Percentiles rank a stretch among this genome's conserved stretches.
These are phyloP conservation scores for Lasioglossum albipes DNA, from an alignment of 1,140 invertebrate genomes.

Conservation along the genomic window DNA sequence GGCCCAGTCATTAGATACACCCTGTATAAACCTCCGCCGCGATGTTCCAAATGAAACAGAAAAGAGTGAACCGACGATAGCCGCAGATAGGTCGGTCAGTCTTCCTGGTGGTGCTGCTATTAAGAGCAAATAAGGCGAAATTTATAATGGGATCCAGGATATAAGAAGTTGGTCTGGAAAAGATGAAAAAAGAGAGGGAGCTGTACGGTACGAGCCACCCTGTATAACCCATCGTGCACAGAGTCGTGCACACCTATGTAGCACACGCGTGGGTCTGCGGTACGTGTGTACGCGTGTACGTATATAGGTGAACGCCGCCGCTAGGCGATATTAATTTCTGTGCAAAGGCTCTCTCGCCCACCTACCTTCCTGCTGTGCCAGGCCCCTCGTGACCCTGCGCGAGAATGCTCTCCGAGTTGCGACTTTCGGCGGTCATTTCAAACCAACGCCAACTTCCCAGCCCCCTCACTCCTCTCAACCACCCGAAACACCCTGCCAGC, in stretches of 20 bases:
- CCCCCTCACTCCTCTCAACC: not conserved
- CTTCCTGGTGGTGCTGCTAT: no score
- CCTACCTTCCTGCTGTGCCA: constrained; percentile 55
- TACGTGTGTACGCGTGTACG: constrained; percentile 1
- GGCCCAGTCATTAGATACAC: no score
- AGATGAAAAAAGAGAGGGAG: no score
- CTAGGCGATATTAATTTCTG: constrained; percentile 78
- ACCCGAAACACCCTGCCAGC: no score
- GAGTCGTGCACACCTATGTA: constrained; percentile 16
- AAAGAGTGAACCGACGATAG: no score
- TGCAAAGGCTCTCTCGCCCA: constrained; percentile 66
- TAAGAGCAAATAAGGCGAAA: no score
- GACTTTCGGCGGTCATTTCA: constrained; percentile 66
- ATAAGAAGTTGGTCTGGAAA: no score
- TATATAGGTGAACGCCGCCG: constrained; percentile 58
- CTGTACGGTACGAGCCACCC: not conserved
- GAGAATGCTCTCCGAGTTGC: constrained; percentile 55
- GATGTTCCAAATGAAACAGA: no score
- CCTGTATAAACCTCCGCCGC: no score
- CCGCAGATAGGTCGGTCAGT: no score
- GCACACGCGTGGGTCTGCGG: constrained; percentile 12
- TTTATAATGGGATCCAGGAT: no score
- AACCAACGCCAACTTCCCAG: constrained; percentile 37
- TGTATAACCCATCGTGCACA: constrained; percentile 30
- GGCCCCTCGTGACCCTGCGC: constrained; percentile 47